Evolutionary conservation across 2,888 invertebrate species (phyloP).

Genomic region (Liposcelis brunnea): DNA sequence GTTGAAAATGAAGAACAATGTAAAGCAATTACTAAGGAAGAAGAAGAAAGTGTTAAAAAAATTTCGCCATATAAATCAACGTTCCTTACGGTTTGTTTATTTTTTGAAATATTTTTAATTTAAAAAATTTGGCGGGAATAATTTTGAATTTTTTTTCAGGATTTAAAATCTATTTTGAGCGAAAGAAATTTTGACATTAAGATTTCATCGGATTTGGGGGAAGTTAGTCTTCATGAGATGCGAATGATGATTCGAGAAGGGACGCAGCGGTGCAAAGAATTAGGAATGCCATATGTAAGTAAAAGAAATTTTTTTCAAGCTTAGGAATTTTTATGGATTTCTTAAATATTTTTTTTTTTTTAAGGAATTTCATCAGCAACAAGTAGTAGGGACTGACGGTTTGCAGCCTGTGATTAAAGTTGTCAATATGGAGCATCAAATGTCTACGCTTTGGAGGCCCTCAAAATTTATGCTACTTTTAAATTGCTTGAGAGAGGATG

Average conservation of each 20-base stretch:
- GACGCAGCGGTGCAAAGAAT: conserved; percentile 24
- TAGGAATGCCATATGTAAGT: conserved; percentile 25
- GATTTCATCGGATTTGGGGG: conserved; percentile 20
- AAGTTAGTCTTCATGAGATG: conserved; percentile 26
- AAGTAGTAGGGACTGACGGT: conserved; percentile 21
- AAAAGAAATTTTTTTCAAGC: background rate
- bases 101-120: no score
- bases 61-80: conserved; percentile 12
- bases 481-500: conserved; percentile 23
- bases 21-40: background rate
- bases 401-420: conserved; percentile 24
- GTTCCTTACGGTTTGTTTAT: conserved; percentile 13
- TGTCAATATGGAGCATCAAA: conserved; percentile 21
- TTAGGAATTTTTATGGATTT: conserved; percentile 3
- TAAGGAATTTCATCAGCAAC: conserved; percentile 26
- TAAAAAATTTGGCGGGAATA: background rate
- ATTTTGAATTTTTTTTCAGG: conserved; percentile 4
- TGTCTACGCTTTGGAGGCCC: conserved; percentile 23
- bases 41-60: background rate
- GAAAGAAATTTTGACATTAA: conserved; percentile 15
- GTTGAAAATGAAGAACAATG: background rate
- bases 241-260: conserved; percentile 26
- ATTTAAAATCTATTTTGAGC: conserved; percentile 10
- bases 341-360: conserved; percentile 3
- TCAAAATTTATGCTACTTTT: conserved; percentile 24